Conservation (phyloP, 1,140 invertebrate species). For the Globodera ellingtonae region DNA sequence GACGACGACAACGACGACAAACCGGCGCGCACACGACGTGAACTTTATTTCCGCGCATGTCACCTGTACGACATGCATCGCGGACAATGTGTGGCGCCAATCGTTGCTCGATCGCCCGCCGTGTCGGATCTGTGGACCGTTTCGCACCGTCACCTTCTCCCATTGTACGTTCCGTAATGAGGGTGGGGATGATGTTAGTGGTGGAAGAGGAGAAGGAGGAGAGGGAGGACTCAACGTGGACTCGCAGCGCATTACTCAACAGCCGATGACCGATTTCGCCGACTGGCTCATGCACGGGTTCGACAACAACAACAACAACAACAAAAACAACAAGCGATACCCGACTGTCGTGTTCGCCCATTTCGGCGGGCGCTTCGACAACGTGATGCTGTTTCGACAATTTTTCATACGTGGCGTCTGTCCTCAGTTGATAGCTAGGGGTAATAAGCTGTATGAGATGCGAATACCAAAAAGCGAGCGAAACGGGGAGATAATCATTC, state of each 20-base stretch:
- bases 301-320: no score
- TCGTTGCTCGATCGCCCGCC: no score
- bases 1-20: background rate
- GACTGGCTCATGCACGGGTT: background rate
- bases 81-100: background rate
- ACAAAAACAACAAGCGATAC: background rate
- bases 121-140: no score
- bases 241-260: background rate
- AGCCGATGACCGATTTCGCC: background rate
- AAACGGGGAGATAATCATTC: background rate
- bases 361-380: conserved; percentile 21
- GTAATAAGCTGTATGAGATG: conserved; percentile 9
- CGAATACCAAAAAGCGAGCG: background rate
- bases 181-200: no score
- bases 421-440: background rate
- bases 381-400: conserved; percentile 1
- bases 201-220: background rate
- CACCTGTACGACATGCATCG: conserved; percentile 9
- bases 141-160: no score
- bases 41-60: conserved; percentile 8
- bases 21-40: background rate
- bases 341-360: background rate
- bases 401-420: background rate
- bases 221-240: background rate
- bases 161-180: no score